These are phyloP conservation scores for Trichogramma evanescens DNA, from an alignment of 2,888 invertebrate genomes.

Conservation along the genomic window DNA sequence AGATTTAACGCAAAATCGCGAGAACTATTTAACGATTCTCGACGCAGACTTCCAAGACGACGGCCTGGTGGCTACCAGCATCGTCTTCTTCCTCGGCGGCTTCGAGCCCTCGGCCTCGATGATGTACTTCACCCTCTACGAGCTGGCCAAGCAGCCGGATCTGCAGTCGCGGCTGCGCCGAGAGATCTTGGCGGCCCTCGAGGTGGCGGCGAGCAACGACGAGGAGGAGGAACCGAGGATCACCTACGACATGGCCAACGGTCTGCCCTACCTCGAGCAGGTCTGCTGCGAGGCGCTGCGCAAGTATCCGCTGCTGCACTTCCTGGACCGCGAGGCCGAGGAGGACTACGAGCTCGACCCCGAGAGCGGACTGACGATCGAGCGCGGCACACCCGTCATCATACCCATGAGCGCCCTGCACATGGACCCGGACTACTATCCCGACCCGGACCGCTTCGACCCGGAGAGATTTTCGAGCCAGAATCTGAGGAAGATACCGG, in stretches of 20 bases:
- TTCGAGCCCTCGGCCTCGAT: constrained; percentile 21
- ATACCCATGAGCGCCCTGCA: constrained; percentile 44
- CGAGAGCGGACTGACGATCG: constrained; percentile 30
- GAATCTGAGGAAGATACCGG: constrained; percentile 32
- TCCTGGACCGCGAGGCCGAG: constrained; percentile 32
- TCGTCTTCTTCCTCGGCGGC: constrained; percentile 22
- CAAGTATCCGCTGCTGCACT: constrained; percentile 40
- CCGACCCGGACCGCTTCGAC: constrained; percentile 44
- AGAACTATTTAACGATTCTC: neutral
- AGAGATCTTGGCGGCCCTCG: constrained; percentile 16
- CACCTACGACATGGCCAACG: constrained; percentile 23
- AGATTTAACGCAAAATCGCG: neutral
- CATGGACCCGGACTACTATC: constrained; percentile 40
- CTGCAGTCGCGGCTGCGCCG: constrained; percentile 18
- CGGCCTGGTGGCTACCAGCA: constrained; percentile 18
- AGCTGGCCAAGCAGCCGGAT: constrained; percentile 21
- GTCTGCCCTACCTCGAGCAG: constrained; percentile 34
- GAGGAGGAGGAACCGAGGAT: constrained; percentile 15
- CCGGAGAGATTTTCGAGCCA: constrained; percentile 44
- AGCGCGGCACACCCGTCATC: constrained; percentile 38
- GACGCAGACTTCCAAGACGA: constrained; percentile 23
- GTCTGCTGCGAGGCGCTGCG: constrained; percentile 42
- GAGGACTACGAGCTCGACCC: constrained; percentile 33
- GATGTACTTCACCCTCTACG: constrained; percentile 18
- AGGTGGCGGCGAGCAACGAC: no score